These are phyloP conservation scores for Bambusicola thoracicus DNA, from an alignment of 2,113 vertebrate species.

Conservation along the genomic window DNA sequence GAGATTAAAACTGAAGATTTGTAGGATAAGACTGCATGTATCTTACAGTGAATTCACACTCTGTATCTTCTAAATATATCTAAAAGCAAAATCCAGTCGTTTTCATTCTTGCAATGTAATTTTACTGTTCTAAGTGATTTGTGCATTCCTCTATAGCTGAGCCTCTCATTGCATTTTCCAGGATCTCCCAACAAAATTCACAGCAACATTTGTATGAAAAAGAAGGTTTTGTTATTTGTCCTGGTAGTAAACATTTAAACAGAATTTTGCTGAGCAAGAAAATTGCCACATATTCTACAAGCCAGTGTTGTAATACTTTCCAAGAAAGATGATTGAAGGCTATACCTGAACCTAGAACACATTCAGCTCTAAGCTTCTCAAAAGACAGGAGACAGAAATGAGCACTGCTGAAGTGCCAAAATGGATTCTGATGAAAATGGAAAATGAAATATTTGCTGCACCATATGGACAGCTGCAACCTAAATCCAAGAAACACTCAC, in stretches of 20 bases:
- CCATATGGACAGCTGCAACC: neutral
- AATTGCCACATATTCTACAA: neutral
- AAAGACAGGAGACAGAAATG: neutral
- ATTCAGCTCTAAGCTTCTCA: neutral
- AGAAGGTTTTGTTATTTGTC: neutral
- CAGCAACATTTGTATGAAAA: rapidly evolving
- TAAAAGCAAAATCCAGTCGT: neutral
- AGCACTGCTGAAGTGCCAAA: neutral
- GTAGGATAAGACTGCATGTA: neutral
- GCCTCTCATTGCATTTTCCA: neutral
- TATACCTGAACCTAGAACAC: neutral
- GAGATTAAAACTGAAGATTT: neutral
- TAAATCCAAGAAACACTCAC: neutral
- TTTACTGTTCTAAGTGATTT: neutral
- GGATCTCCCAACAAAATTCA: neutral
- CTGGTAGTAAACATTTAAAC: neutral
- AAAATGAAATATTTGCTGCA: neutral
- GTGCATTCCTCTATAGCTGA: neutral
- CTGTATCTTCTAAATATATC: neutral
- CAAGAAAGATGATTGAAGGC: neutral
- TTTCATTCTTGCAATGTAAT: neutral
- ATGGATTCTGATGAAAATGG: neutral
- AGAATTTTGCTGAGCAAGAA: neutral
- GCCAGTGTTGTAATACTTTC: neutral
- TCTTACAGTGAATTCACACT: neutral